Evolutionary conservation across 1,140 invertebrate genomes (phyloP).

Genomic region (Drosophila punjabiensis): DNA sequence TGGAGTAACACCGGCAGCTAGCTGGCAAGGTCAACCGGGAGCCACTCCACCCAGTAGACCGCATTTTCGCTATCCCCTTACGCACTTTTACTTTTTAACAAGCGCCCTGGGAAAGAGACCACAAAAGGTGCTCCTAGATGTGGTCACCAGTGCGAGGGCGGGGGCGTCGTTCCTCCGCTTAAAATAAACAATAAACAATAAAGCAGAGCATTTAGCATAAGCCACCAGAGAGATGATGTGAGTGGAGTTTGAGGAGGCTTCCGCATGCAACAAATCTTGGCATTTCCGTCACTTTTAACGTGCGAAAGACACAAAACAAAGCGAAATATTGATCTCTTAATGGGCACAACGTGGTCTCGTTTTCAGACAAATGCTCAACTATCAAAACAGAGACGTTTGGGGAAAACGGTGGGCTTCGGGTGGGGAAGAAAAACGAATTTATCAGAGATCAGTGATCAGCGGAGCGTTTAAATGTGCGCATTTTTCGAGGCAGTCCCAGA

Average conservation of each 20-base stretch:
- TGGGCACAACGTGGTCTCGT: constrained; percentile 60
- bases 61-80: constrained; percentile 22
- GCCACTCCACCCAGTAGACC: constrained; percentile 2
- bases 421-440: constrained; percentile 47
- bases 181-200: constrained; percentile 62
- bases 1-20: not conserved
- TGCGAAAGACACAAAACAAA: constrained; percentile 61
- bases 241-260: constrained; percentile 53
- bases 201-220: constrained; percentile 52
- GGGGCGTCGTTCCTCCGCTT: constrained; percentile 5
- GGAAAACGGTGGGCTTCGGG: constrained; percentile 22
- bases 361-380: constrained; percentile 47
- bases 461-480: constrained; percentile 77
- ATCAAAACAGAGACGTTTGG: constrained; percentile 48
- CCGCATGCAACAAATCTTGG: constrained; percentile 77
- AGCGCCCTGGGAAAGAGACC: not conserved
- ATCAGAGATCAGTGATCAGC: constrained; percentile 73
- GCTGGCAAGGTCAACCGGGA: constrained; percentile 14
- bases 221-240: constrained; percentile 26
- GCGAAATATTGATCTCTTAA: constrained; percentile 79
- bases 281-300: constrained; percentile 78
- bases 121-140: constrained; percentile 3
- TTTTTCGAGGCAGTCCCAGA: constrained; percentile 45
- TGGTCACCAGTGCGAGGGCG: constrained; percentile 13
- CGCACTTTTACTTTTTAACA: constrained; percentile 23